A percentile compares a stretch with the other conserved stretches of the same genome.
These are phyloP conservation scores for Thalassarche chlororhynchos DNA, from an alignment of 2,113 vertebrate genomes.

Conservation along the genomic window DNA sequence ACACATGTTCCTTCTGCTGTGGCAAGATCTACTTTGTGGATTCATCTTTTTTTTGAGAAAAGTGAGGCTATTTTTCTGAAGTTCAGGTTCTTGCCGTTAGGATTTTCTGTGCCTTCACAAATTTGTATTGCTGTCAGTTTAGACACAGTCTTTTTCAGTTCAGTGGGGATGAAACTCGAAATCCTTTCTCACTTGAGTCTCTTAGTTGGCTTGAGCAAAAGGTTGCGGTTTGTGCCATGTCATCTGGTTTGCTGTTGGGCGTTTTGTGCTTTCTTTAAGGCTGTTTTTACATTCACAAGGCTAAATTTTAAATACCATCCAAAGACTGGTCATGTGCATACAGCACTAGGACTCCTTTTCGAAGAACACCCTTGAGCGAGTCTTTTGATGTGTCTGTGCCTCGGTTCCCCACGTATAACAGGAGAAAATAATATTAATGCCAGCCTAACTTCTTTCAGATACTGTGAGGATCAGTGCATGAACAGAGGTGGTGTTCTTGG, in stretches of 20 bases:
- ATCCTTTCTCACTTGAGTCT: not conserved
- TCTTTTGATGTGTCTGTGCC: not conserved
- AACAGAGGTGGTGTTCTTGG: not conserved
- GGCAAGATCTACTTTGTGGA: not conserved
- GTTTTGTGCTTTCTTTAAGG: not conserved
- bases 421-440: not conserved
- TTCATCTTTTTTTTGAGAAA: not conserved
- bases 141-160: not conserved
- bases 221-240: not conserved
- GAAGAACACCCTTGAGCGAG: not conserved
- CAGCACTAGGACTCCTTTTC: not conserved
- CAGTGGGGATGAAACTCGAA: not conserved
- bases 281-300: not conserved
- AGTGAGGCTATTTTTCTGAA: not conserved
- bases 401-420: not conserved
- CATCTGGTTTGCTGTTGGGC: not conserved
- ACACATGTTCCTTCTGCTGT: slow-evolving; percentile 42
- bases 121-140: not conserved
- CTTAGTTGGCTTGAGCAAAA: not conserved
- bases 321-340: not conserved
- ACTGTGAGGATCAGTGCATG: not conserved
- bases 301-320: not conserved
- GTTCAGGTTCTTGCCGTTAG: not conserved
- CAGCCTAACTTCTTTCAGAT: not conserved
- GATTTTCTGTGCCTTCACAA: not conserved